phyloP scores from a whole-genome alignment of 2,888 invertebrate genomes.

The Oeneis ivallda region DNA sequence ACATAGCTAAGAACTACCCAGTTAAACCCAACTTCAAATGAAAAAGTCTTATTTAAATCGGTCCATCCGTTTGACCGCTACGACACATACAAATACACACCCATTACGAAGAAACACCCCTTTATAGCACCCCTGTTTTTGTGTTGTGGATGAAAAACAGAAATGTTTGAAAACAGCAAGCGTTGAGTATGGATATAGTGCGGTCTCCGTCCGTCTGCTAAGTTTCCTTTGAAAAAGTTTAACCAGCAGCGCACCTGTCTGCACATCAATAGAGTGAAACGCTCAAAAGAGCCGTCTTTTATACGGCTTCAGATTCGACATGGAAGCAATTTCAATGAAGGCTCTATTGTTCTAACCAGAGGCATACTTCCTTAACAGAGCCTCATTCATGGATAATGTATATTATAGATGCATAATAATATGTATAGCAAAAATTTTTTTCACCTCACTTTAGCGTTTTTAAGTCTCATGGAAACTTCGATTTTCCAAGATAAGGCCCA shows the following conservation, averaged over 20 bases:
- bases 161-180: conserved; percentile 15
- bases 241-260: conserved; percentile 59
- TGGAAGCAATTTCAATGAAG: conserved; percentile 43
- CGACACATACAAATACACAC: too few species aligned
- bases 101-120: too few species aligned
- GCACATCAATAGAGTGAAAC: conserved; percentile 53
- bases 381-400: not conserved
- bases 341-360: conserved; percentile 42
- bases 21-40: too few species aligned
- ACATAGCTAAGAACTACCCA: too few species aligned
- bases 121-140: too few species aligned
- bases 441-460: conserved; percentile 22
- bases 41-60: too few species aligned
- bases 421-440: too few species aligned
- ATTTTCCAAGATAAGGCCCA: too few species aligned
- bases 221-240: conserved; percentile 74
- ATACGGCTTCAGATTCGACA: conserved; percentile 38
- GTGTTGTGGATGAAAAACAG: too few species aligned
- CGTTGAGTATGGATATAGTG: conserved; percentile 14
- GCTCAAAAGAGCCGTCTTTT: conserved; percentile 54
- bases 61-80: too few species aligned
- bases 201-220: conserved; percentile 55
- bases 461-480: too few species aligned
- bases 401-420: too few species aligned
- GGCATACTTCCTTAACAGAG: conserved; percentile 36